Evolutionary conservation across 2,113 vertebrate species (phyloP).

Genomic region (Cephalopterus ornatus): DNA sequence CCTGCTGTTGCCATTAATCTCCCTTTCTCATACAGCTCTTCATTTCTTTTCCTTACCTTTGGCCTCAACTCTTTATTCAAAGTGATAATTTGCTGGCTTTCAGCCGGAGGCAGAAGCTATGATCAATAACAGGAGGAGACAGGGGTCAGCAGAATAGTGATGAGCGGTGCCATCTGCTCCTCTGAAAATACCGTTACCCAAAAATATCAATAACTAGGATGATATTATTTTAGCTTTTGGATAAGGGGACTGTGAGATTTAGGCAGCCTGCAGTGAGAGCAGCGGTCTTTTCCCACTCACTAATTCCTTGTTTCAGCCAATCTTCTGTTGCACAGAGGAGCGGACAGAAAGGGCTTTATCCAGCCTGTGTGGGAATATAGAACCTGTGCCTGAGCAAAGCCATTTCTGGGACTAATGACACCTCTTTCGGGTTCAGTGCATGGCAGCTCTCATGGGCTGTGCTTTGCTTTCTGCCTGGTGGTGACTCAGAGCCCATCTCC

Average conservation of each 20-base stretch:
- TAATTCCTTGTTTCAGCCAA: slow-evolving; percentile 8
- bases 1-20: slow-evolving; percentile 53
- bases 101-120: slow-evolving; percentile 43
- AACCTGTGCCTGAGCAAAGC: neutral
- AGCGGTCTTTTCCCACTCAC: neutral
- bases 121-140: slow-evolving; percentile 60
- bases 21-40: slow-evolving; percentile 39
- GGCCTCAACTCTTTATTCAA: slow-evolving; percentile 62
- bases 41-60: slow-evolving; percentile 57
- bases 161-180: slow-evolving; percentile 44
- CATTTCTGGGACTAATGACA: neutral
- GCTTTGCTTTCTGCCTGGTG: neutral
- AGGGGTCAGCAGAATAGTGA: slow-evolving; percentile 52
- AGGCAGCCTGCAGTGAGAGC: neutral
- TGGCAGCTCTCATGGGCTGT: neutral
- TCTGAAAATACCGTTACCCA: slow-evolving; percentile 1
- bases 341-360: neutral
- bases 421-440: neutral
- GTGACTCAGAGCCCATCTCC: neutral
- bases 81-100: slow-evolving; percentile 59
- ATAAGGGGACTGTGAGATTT: neutral
- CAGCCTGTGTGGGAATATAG: neutral
- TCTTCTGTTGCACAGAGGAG: neutral
- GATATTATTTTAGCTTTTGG: slow-evolving; percentile 30
- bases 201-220: slow-evolving; percentile 40